phyloP scores from a whole-genome alignment of 2,888 invertebrate genomes.

The Leptinotarsa rubiginosa region DNA sequence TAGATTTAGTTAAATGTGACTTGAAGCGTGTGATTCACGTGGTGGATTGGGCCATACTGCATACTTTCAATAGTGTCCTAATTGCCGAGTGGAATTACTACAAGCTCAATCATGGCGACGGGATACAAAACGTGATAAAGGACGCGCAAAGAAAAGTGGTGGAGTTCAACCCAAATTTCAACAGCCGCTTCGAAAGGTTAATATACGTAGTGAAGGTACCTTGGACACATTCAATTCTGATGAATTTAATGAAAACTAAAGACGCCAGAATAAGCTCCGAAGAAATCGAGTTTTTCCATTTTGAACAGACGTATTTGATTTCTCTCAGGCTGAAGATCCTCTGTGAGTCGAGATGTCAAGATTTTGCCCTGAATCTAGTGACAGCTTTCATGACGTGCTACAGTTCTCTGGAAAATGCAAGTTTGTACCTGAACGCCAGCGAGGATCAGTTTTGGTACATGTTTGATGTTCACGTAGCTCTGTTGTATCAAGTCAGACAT shows the following conservation, averaged over 20 bases:
- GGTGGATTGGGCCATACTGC: conserved; percentile 63
- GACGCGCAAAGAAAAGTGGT: conserved; percentile 55
- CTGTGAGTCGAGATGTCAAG: conserved; percentile 73
- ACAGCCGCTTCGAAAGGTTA: conserved; percentile 59
- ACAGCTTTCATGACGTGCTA: conserved; percentile 65
- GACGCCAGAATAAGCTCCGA: conserved; percentile 57
- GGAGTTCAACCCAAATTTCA: conserved; percentile 56
- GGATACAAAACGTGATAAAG: conserved; percentile 51
- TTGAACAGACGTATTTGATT: conserved; percentile 71
- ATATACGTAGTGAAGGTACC: conserved; percentile 61
- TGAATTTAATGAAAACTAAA: conserved; percentile 55
- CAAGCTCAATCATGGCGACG: conserved; percentile 52
- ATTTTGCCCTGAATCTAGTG: conserved; percentile 71
- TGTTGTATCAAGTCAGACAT: conserved; percentile 70
- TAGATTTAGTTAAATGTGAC: conserved; percentile 53
- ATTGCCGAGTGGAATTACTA: conserved; percentile 61
- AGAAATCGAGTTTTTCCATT: conserved; percentile 69
- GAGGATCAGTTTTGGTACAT: conserved; percentile 70
- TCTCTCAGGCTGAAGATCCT: conserved; percentile 71
- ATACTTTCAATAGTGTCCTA: conserved; percentile 61
- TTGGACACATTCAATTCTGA: conserved; percentile 61
- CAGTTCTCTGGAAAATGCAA: conserved; percentile 53
- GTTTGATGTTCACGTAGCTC: conserved; percentile 71
- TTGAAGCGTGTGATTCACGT: conserved; percentile 57
- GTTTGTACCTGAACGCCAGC: conserved; percentile 58